Evolutionary conservation across 2,888 invertebrate species (phyloP).

Genomic region (Carterocephalus palaemon): DNA sequence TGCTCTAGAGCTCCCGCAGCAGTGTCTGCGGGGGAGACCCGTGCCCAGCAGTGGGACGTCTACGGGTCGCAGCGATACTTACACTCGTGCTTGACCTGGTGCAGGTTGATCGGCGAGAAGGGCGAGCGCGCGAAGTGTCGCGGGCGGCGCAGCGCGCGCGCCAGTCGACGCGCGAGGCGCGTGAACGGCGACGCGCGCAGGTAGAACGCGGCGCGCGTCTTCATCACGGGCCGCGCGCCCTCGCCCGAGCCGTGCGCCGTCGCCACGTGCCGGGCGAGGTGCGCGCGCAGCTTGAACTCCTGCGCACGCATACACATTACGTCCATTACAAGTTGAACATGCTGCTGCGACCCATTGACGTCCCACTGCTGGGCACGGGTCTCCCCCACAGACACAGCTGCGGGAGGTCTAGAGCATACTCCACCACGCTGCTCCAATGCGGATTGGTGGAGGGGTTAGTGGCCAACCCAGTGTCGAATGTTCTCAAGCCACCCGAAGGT

Average conservation of each 20-base stretch:
- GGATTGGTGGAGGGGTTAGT: no score
- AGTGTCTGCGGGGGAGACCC: no score
- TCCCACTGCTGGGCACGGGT: no score
- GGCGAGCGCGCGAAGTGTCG: slow-evolving; percentile 94
- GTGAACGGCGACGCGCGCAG: slow-evolving; percentile 94
- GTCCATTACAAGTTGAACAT: no score
- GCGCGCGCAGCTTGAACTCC: slow-evolving; percentile 97
- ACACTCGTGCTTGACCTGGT: slow-evolving; percentile 94
- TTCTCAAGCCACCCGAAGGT: no score
- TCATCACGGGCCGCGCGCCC: slow-evolving; percentile 93
- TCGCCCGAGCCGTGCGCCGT: slow-evolving; percentile 89
- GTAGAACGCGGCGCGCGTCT: slow-evolving; percentile 97
- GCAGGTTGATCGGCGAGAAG: slow-evolving; percentile 86
- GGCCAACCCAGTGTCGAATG: no score
- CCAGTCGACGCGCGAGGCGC: slow-evolving; percentile 91
- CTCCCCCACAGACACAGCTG: no score
- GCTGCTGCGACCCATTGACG: no score
- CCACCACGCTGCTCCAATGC: no score
- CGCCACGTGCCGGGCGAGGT: slow-evolving; percentile 95
- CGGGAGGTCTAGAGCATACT: no score
- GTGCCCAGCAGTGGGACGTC: no score
- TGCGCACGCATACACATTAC: slow-evolving; percentile 32
- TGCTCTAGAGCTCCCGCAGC: no score
- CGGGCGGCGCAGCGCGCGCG: slow-evolving; percentile 88
- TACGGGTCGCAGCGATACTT: slow-evolving; percentile 57